Percentiles rank a stretch among this genome's conserved stretches.
phyloP scores from a whole-genome alignment of 37 sponge, comb jelly and placozoan genomes.

The Aplysina aerophoba region DNA sequence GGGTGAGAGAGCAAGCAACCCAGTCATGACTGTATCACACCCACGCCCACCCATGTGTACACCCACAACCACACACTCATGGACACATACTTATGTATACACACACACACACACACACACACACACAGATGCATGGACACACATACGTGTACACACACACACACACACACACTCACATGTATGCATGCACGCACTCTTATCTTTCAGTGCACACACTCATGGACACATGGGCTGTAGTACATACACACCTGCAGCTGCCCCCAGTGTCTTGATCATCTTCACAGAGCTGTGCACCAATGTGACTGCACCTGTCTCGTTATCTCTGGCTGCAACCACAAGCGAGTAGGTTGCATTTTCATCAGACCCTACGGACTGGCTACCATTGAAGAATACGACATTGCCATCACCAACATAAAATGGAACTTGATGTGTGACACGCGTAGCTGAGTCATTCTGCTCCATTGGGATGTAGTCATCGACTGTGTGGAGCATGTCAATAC shows the following conservation, averaged over 20 bases:
- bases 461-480: too few relatives aligned
- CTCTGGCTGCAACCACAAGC: too few relatives aligned
- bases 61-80: constrained; percentile 13
- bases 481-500: too few relatives aligned
- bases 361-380: neutral
- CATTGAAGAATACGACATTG: neutral
- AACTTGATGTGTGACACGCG: too few relatives aligned
- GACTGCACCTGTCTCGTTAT: neutral
- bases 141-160: neutral
- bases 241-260: neutral
- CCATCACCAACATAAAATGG: too few relatives aligned
- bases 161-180: neutral
- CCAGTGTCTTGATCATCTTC: too few relatives aligned
- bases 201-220: neutral
- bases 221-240: neutral
- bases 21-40: neutral
- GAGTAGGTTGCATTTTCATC: too few relatives aligned
- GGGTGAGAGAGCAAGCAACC: neutral
- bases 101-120: constrained; percentile 8
- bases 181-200: neutral
- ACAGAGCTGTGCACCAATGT: neutral
- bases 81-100: constrained; percentile 13
- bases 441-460: too few relatives aligned
- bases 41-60: neutral
- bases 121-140: constrained; percentile 18